A percentile compares a stretch with the other conserved stretches of the same genome.
phyloP scores from a whole-genome alignment of 1,140 invertebrate genomes.

The Thaumatotibia leucotreta region DNA sequence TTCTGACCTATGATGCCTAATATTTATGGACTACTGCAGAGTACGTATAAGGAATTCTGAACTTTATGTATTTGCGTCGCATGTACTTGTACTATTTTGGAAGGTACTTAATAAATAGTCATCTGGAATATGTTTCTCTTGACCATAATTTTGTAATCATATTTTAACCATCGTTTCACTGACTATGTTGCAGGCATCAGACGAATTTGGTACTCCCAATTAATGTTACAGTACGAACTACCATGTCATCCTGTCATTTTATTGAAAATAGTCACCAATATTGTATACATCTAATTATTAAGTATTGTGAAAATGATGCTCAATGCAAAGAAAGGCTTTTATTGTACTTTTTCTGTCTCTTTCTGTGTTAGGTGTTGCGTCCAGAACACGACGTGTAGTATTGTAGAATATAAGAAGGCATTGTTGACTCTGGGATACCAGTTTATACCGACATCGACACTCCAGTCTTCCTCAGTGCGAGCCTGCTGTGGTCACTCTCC shows the following conservation, averaged over 20 bases:
- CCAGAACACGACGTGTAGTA: constrained; percentile 16
- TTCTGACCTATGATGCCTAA: constrained; percentile 48
- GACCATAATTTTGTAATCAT: constrained; percentile 13
- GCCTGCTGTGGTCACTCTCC: background rate
- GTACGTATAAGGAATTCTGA: constrained; percentile 57
- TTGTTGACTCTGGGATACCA: background rate
- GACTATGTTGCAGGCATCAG: constrained; percentile 26
- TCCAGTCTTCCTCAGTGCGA: background rate
- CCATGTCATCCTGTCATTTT: constrained; percentile 54
- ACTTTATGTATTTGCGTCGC: constrained; percentile 32
- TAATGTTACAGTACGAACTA: constrained; percentile 66
- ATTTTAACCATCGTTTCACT: background rate
- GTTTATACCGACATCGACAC: background rate
- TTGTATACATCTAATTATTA: constrained; percentile 22
- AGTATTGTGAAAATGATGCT: constrained; percentile 19
- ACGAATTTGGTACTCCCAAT: constrained; percentile 28
- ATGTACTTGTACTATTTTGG: background rate
- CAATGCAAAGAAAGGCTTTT: constrained; percentile 21
- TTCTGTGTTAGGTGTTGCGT: constrained; percentile 35
- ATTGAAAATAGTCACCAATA: constrained; percentile 27
- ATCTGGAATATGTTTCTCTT: constrained; percentile 4
- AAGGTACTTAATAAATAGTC: constrained; percentile 8
- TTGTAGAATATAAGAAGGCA: background rate
- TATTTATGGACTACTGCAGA: constrained; percentile 34
- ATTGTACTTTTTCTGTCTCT: constrained; percentile 27